phyloP scores from a whole-genome alignment of 2,113 vertebrate species.

The Orientallactaga bullata region DNA sequence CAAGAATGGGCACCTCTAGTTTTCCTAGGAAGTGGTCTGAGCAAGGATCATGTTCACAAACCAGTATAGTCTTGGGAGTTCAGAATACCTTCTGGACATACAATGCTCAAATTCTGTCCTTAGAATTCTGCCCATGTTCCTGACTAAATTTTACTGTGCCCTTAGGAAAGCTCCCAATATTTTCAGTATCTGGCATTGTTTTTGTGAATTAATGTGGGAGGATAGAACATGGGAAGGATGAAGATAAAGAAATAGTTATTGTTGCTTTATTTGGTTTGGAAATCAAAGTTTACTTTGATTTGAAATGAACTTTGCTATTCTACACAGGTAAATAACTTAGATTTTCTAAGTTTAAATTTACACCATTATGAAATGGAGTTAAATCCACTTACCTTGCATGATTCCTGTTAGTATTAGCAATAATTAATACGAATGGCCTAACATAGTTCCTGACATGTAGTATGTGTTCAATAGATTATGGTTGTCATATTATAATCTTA shows the following conservation, averaged over 20 bases:
- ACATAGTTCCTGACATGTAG: neutral
- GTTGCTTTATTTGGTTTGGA: neutral
- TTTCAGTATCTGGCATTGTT: neutral
- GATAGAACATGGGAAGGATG: neutral
- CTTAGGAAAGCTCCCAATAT: slow-evolving; percentile 2
- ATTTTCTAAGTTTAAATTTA: slow-evolving; percentile 29
- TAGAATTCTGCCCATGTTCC: neutral
- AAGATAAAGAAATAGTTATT: neutral
- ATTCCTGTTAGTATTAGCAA: neutral
- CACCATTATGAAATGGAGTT: neutral
- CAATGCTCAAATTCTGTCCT: neutral
- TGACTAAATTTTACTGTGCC: neutral
- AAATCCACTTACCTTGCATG: neutral
- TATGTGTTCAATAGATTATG: slow-evolving; percentile 7
- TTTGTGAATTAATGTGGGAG: neutral
- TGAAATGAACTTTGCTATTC: neutral
- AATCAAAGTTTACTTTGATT: neutral
- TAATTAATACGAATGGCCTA: slow-evolving; percentile 13
- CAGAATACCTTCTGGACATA: neutral
- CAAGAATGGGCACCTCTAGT: neutral
- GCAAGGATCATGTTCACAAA: neutral
- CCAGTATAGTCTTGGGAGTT: neutral
- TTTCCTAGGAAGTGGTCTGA: neutral
- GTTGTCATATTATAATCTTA: neutral
- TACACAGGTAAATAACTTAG: neutral